Evolutionary conservation across 2,888 invertebrate species (phyloP).

Genomic region (Blastobasis adustella): DNA sequence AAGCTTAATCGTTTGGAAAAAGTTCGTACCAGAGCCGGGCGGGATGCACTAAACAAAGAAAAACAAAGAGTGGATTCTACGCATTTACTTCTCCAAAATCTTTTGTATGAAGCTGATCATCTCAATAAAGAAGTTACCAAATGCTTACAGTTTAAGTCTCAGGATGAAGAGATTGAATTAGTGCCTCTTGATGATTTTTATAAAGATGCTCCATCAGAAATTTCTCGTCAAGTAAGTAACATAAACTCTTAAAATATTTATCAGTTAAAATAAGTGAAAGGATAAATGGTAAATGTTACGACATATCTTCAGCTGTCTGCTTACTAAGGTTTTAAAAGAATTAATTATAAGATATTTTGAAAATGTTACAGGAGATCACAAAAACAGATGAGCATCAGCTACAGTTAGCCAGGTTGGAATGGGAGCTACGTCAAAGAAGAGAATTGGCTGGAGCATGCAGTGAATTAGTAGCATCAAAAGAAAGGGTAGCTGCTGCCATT

Average conservation of each 20-base stretch:
- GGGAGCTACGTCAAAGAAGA: constrained; percentile 92
- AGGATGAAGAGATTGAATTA: constrained; percentile 94
- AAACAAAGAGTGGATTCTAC: constrained; percentile 93
- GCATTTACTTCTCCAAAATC: constrained; percentile 92
- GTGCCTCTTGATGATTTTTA: constrained; percentile 90
- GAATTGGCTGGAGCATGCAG: constrained; percentile 85
- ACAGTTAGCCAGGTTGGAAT: constrained; percentile 90
- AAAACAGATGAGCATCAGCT: constrained; percentile 84
- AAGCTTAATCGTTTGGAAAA: constrained; percentile 94
- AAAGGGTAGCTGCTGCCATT: constrained; percentile 83
- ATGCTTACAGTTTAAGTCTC: constrained; percentile 95
- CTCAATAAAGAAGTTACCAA: constrained; percentile 95
- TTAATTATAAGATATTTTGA: not conserved
- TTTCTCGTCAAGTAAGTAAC: constrained; percentile 78
- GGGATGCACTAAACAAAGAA: constrained; percentile 87
- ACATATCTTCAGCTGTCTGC: no score
- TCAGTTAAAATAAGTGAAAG: not conserved
- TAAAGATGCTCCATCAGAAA: constrained; percentile 81
- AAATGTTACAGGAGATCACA: constrained; percentile 75
- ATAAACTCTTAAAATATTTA: not conserved
- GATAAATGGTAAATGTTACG: no score
- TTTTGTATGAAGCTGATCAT: constrained; percentile 95
- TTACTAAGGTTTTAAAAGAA: no score
- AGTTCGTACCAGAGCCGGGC: constrained; percentile 86
- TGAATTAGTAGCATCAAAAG: constrained; percentile 84